These are phyloP conservation scores for Hypotaenidia okinawae DNA, from an alignment of 2,797 vertebrate genomes.

Conservation along the genomic window DNA sequence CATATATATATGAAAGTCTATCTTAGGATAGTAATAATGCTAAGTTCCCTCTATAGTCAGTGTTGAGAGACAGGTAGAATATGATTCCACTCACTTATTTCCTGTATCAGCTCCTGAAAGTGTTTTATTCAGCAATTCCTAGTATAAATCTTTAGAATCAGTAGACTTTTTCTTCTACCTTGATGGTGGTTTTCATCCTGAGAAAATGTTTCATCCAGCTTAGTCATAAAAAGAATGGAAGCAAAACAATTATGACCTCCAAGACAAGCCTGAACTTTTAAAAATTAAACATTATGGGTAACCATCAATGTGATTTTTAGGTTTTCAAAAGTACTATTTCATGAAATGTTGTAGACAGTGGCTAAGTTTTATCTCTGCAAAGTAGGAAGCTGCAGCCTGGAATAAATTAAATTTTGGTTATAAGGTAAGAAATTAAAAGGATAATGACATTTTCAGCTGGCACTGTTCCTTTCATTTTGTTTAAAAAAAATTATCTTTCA, in stretches of 20 bases:
- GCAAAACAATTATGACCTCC: neutral
- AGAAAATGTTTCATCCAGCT: neutral
- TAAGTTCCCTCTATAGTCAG: neutral
- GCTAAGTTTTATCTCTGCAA: neutral
- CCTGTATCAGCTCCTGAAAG: neutral
- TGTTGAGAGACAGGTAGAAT: neutral
- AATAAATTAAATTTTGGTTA: neutral
- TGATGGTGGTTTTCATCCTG: neutral
- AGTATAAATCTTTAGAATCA: neutral
- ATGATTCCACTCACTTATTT: neutral
- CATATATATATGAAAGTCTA: neutral
- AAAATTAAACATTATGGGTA: neutral
- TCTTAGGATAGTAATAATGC: neutral
- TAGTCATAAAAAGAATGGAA: neutral
- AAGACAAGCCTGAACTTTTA: neutral
- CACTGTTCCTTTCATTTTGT: neutral
- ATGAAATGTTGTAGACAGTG: neutral
- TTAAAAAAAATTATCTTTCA: neutral
- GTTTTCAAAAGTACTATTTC: neutral
- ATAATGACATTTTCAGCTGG: neutral
- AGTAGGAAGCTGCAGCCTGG: neutral
- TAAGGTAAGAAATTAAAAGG: neutral
- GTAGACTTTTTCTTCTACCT: neutral
- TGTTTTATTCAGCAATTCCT: neutral
- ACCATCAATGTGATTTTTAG: neutral